A percentile compares a stretch with the other conserved stretches of the same genome.
These are phyloP conservation scores for Cavia aperea DNA, from an alignment of 2,113 vertebrate genomes.

Conservation along the genomic window DNA sequence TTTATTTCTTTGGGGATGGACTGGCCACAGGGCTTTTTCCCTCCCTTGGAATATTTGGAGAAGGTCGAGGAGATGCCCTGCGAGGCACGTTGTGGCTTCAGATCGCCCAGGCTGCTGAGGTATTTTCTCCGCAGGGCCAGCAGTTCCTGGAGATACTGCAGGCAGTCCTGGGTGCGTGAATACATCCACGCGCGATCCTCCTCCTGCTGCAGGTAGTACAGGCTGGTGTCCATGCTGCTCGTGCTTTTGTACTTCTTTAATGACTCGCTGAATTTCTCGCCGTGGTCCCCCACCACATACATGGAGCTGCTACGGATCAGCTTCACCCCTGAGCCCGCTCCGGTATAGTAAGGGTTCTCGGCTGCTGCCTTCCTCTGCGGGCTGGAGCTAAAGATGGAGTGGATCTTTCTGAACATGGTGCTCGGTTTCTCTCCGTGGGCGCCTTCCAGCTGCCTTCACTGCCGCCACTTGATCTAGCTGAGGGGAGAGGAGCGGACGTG, in stretches of 20 bases:
- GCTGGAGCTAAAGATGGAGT: slow-evolving; percentile 85
- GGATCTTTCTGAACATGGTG: slow-evolving; percentile 81
- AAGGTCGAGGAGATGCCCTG: slow-evolving; percentile 63
- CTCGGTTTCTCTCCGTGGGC: slow-evolving; percentile 70
- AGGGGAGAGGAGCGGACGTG: background rate
- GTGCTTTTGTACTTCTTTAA: slow-evolving; percentile 89
- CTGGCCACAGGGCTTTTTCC: slow-evolving; percentile 74
- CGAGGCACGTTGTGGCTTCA: slow-evolving; percentile 73
- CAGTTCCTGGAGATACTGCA: slow-evolving; percentile 92
- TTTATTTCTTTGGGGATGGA: slow-evolving; percentile 69
- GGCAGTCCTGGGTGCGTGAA: slow-evolving; percentile 89
- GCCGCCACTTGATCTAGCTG: slow-evolving; percentile 54
- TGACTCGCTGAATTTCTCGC: slow-evolving; percentile 73
- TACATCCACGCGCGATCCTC: slow-evolving; percentile 90
- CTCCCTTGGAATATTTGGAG: slow-evolving; percentile 71
- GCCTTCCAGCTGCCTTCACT: slow-evolving; percentile 32
- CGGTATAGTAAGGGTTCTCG: slow-evolving; percentile 72
- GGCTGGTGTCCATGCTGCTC: slow-evolving; percentile 79
- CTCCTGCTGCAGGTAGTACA: slow-evolving; percentile 80
- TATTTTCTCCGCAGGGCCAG: slow-evolving; percentile 90
- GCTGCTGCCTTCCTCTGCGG: slow-evolving; percentile 69
- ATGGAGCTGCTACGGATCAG: slow-evolving; percentile 93
- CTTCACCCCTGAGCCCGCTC: slow-evolving; percentile 79
- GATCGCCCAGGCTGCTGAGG: slow-evolving; percentile 80
- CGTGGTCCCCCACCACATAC: slow-evolving; percentile 83